Base-by-base conservation (phyloP, 2,113 vertebrate genomes). In the Silurus glanis region DNA sequence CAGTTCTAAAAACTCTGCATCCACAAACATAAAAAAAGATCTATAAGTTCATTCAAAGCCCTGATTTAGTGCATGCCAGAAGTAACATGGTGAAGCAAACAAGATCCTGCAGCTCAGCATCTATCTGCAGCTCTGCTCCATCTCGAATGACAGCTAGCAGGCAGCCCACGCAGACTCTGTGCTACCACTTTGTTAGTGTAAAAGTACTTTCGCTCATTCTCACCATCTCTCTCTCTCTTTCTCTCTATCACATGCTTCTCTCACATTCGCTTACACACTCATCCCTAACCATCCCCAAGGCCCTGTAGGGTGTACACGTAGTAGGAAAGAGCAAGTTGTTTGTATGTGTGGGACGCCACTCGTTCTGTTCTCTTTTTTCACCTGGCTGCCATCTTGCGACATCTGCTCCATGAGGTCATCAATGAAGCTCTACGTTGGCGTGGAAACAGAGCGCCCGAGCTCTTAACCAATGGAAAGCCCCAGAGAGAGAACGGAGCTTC, bases 401-500 rank as follows among this genome's bases (percentile, higher is more conserved):
- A 83, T 85, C 74, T 66, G 74, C 37, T 78, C 62, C 49, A 7
- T 58, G 13, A 72, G 87, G 84, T 83, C 87, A 90, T 62, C 78
- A 19, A 59, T 17, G 28, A 85, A 87, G 82, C 85, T 64, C 23
- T 17, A 23, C 62, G 62, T 86, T 87, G 87, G 61, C 81, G 69
- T 85, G 72, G 80, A 87, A 78, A 84, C 55, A 16, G 45, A 78
- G 83, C 78, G 13, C 2, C 28, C 25, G n/a, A 28, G 74, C 64
- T 66, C 37, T 84, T 28, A 23, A 59, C 66, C 80, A 25, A 83
- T 83, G 28, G 9, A 62, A 62, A 61, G 14, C n/a, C 55, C 66
- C 25, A 3, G 49, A 67, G 85, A 89, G 82, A 84, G 82, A 80
- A 83, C 45, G 9, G 62, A 61, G 72, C 85, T 85, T 88, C 90